Evolutionary conservation across 2,797 vertebrate genomes (phyloP), one percentile per base, ranked within the genome.

Genomic region (Vultur gryphus): DNA sequence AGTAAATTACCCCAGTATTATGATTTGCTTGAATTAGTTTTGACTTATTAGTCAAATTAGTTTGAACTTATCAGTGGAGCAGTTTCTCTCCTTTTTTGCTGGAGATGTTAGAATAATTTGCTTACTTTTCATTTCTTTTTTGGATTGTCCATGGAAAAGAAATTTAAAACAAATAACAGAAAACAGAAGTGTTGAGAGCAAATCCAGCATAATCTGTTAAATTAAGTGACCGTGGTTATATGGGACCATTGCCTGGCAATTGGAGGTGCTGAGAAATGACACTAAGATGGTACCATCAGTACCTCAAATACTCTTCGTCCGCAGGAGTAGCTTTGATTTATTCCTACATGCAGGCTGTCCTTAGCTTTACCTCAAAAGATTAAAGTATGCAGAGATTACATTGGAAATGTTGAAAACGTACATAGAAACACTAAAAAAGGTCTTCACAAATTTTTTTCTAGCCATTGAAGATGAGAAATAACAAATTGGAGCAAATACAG

Each of bases 231-330:
- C 0, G 1, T 20, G 19, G 29, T 29, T 55, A 18, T 7, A 35
- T 4, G 23, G 59, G 24, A 51, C 55, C 29, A 19, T 41, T 17
- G 17, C 29, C 26, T 67, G 72, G 15, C 16, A 9, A 33, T 46
- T 10, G 6, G 33, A 55, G 13, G 15, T 55, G 44, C 57, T 67
- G 69, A 39, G 33, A 35, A 90, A 39, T 24, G 16, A 8, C 33
- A 51, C 0, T 1, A 24, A 7, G 41, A 44, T 5, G 16, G 18
- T 24, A 37, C 10, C 54, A 24, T 17, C n/a, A 6, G 10, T 16
- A 79, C 26, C 39, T 35, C 44, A 19, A 48, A 52, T 19, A 19
- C 51, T 71, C 33, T 10, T 44, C 59, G 37, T 5, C 28, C 13
- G 41, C 26, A 55, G 49, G 15, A 69, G 31, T 4, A 23, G 14